Conservation (phyloP, 2,888 invertebrate species). For the Drosophila parthenogenetica region DNA sequence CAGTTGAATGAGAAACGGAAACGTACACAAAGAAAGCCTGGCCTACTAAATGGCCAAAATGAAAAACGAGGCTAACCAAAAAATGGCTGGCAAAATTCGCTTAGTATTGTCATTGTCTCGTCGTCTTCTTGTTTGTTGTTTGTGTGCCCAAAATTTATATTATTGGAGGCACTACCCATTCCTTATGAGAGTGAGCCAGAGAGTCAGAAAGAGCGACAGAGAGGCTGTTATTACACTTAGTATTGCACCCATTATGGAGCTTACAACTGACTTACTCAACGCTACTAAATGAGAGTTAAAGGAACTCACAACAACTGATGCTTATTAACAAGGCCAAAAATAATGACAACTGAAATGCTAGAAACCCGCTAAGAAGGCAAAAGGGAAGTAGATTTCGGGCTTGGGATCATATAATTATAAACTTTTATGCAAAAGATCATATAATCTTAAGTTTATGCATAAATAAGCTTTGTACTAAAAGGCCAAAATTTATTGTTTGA, state of each 20-base stretch:
- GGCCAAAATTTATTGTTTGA: no score
- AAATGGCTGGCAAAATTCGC: slow-evolving; percentile 21
- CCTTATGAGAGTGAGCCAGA: background rate
- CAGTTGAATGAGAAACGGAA: slow-evolving; percentile 46
- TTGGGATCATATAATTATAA: background rate
- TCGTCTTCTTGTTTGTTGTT: slow-evolving; percentile 13
- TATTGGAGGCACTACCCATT: slow-evolving; percentile 6
- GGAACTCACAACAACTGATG: slow-evolving; percentile 19
- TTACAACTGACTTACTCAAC: slow-evolving; percentile 20
- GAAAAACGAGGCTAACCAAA: slow-evolving; percentile 22
- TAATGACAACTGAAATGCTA: background rate
- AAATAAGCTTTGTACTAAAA: background rate
- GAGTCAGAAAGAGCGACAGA: no score
- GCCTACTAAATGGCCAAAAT: slow-evolving; percentile 50
- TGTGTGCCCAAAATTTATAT: slow-evolving; percentile 1
- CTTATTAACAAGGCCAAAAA: background rate
- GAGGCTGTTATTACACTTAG: slow-evolving; percentile 4
- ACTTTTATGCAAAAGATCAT: background rate
- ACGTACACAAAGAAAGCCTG: slow-evolving; percentile 33
- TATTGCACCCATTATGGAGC: slow-evolving; percentile 24
- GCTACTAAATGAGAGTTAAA: slow-evolving; percentile 9
- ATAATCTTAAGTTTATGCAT: slow-evolving; percentile 4
- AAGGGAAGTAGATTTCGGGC: no score
- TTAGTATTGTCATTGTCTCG: slow-evolving; percentile 34
- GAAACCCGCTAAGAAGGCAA: background rate